These are phyloP conservation scores for Callipepla californica DNA, from an alignment of 2,113 vertebrate genomes.

Conservation along the genomic window DNA sequence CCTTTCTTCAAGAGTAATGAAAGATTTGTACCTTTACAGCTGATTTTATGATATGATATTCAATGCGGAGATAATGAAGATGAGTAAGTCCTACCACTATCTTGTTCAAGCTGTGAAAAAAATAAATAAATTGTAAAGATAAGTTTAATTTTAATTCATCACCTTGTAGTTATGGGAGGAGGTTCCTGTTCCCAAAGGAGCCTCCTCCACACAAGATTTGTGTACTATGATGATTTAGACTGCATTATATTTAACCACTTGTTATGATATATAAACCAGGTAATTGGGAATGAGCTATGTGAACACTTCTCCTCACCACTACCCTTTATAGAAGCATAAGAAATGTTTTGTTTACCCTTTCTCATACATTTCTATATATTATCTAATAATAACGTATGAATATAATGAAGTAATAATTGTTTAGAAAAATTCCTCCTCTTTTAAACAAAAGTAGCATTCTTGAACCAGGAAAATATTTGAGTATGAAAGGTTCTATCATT, in stretches of 20 bases:
- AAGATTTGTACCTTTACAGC: neutral
- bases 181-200: neutral
- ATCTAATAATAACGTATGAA: neutral
- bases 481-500: neutral
- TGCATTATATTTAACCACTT: rapidly evolving
- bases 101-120: neutral
- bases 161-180: neutral
- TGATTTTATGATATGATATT: constrained; percentile 22
- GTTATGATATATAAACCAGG: neutral
- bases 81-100: neutral
- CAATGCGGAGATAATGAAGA: neutral
- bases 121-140: neutral
- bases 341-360: neutral
- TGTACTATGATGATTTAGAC: neutral
- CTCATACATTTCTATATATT: rapidly evolving
- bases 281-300: neutral
- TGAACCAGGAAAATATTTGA: neutral
- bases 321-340: neutral
- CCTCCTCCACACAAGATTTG: neutral
- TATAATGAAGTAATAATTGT: neutral
- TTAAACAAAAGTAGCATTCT: neutral
- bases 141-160: neutral
- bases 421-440: neutral
- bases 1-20: constrained; percentile 20
- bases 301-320: neutral